A percentile compares a stretch with the other conserved stretches of the same genome.
Conservation (phyloP, 1,140 invertebrate species). For the Dendrolimus kikuchii region DNA sequence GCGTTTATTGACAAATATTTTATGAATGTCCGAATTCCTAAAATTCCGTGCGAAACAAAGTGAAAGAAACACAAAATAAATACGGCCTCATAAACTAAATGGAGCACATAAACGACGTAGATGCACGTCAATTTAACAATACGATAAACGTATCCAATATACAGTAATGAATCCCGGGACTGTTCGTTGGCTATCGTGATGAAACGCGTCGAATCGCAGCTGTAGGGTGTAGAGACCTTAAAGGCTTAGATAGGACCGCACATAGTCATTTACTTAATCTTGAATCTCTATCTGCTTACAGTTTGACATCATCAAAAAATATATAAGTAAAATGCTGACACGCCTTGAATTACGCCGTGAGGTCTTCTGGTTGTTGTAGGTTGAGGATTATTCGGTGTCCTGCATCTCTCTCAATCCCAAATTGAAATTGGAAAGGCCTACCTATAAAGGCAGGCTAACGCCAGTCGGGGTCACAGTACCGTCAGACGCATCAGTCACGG, state of each 20-base stretch:
- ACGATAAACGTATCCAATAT: constrained; percentile 18
- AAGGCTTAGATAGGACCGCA: no score
- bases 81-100: background rate
- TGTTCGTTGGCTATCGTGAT: constrained; percentile 11
- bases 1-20: constrained; percentile 9
- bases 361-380: constrained; percentile 2
- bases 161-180: constrained; percentile 11
- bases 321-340: constrained; percentile 6
- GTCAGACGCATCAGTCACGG: no score
- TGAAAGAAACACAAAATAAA: constrained; percentile 9
- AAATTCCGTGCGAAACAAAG: constrained; percentile 11
- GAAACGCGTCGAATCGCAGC: constrained; percentile 3
- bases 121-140: constrained; percentile 12
- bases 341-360: constrained; percentile 10
- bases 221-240: no score
- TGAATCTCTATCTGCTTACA: no score
- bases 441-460: no score
- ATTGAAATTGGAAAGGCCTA: no score
- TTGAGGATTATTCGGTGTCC: no score
- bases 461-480: no score
- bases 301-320: no score
- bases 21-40: no score
- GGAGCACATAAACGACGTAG: constrained; percentile 8
- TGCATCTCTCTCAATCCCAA: no score
- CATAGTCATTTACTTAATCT: no score